Conservation (phyloP, 2,797 vertebrate species). For the Catharus ustulatus region DNA sequence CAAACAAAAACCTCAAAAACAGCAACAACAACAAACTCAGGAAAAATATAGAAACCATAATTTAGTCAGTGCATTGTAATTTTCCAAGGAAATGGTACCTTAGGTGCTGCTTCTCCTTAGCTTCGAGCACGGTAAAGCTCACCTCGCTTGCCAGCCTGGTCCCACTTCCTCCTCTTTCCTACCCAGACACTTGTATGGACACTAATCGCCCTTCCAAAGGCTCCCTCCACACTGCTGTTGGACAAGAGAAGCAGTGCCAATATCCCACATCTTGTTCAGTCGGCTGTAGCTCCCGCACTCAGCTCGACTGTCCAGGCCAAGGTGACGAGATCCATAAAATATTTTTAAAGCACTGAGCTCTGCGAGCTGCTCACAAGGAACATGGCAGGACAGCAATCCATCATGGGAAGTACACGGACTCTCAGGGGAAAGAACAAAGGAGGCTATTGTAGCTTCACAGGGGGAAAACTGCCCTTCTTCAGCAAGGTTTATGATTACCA, state of each 20-base stretch:
- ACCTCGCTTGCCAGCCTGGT: background rate
- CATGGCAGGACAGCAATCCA: background rate
- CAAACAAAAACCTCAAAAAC: background rate
- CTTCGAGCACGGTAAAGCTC: background rate
- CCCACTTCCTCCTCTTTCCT: background rate
- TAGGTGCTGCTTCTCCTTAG: fast-evolving
- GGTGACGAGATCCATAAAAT: background rate
- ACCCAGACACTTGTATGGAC: background rate
- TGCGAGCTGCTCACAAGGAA: fast-evolving
- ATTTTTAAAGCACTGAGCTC: background rate
- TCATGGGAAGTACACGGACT: fast-evolving
- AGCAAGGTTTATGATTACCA: background rate
- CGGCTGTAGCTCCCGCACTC: background rate
- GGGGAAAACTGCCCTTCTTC: background rate
- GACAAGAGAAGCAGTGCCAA: background rate
- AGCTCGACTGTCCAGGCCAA: background rate
- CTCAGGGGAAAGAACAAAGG: background rate
- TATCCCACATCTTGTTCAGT: background rate
- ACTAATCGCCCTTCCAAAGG: background rate
- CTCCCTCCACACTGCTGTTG: background rate
- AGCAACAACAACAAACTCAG: background rate
- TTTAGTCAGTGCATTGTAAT: fast-evolving
- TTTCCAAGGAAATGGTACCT: background rate
- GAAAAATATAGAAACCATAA: fast-evolving
- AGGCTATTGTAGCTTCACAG: background rate